phyloP scores from a whole-genome alignment of 2,797 vertebrate genomes.

The Allobates femoralis region DNA sequence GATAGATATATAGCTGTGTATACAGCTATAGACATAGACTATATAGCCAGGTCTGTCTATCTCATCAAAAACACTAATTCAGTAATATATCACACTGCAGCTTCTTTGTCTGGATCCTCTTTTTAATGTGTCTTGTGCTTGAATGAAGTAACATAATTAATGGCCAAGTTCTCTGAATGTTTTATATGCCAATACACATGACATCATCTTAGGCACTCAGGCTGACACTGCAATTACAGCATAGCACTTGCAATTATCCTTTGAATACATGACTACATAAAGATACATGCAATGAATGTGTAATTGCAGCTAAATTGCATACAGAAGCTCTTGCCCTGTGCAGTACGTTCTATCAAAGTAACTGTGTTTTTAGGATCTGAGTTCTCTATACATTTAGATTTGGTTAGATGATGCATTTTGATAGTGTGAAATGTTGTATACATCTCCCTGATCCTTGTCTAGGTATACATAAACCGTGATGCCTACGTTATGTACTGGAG shows the following conservation, averaged over 20 bases:
- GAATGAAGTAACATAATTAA: conserved; percentile 8
- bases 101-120: background rate
- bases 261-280: conserved; percentile 33
- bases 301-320: conserved; percentile 31
- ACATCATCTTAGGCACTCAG: conserved; percentile 21
- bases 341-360: background rate
- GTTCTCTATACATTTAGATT: background rate
- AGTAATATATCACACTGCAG: background rate
- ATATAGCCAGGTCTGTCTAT: background rate
- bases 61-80: background rate
- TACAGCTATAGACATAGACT: background rate
- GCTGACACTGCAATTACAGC: conserved; percentile 44
- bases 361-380: background rate
- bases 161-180: background rate
- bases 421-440: background rate
- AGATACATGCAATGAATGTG: conserved; percentile 50
- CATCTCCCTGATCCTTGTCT: background rate
- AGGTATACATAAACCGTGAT: background rate
- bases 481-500: background rate
- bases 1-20: background rate
- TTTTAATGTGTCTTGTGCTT: conserved; percentile 10
- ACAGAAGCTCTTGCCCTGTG: conserved; percentile 17
- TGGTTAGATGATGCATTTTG: background rate
- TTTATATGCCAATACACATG: conserved; percentile 34
- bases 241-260: conserved; percentile 41